These are phyloP conservation scores for Matsumyia berberina DNA, from an alignment of 2,888 invertebrate species.

Conservation along the genomic window DNA sequence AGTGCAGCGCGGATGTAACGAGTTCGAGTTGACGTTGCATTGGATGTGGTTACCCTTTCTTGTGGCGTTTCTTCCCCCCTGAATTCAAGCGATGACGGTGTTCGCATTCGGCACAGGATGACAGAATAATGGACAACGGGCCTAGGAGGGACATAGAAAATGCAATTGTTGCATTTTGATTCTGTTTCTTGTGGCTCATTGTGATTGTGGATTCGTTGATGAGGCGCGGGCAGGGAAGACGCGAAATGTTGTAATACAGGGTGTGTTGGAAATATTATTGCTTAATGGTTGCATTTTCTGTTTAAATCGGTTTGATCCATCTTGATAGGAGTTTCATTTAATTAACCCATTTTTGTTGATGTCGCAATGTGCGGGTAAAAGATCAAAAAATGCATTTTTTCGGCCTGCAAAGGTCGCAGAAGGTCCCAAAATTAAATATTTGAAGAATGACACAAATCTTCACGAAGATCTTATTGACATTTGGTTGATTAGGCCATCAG, in stretches of 20 bases:
- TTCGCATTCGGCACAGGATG: conserved; percentile 27
- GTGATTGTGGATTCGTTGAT: conserved; percentile 1
- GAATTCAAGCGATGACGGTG: conserved; percentile 55
- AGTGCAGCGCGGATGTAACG: conserved; percentile 60
- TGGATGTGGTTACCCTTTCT: conserved; percentile 31
- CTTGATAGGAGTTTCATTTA: too few relatives aligned
- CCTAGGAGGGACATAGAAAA: neutral
- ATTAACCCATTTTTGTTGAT: too few relatives aligned
- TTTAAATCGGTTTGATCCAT: too few relatives aligned
- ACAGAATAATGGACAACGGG: conserved; percentile 25
- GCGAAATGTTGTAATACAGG: neutral
- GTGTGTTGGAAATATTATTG: neutral
- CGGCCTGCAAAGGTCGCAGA: too few relatives aligned
- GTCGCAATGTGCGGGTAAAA: too few relatives aligned
- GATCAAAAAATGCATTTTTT: too few relatives aligned
- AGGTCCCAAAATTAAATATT: too few relatives aligned
- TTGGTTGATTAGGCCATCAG: too few relatives aligned
- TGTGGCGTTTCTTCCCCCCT: conserved; percentile 51
- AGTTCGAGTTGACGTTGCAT: conserved; percentile 30
- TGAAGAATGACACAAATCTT: too few relatives aligned
- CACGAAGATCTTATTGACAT: too few relatives aligned
- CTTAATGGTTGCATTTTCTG: neutral
- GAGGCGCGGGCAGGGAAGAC: neutral
- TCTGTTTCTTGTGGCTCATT: neutral
- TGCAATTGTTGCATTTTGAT: conserved; percentile 5